phyloP scores from a whole-genome alignment of 1,140 invertebrate species.

The Lerema accius region DNA sequence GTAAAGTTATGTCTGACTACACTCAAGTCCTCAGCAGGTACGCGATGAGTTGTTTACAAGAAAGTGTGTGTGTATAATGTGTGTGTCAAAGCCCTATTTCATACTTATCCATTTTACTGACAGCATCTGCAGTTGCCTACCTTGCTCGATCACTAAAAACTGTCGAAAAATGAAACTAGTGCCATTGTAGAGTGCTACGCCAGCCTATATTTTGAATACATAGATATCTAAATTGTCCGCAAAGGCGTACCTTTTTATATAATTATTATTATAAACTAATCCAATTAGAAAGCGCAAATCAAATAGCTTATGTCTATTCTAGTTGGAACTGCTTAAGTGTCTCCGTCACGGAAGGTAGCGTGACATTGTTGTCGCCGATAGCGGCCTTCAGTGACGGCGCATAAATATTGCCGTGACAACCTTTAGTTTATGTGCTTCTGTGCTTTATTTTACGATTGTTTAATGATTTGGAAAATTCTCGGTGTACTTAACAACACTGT shows the following conservation, averaged over 20 bases:
- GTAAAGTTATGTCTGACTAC: too few relatives aligned
- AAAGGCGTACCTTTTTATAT: not conserved
- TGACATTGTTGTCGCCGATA: slow-evolving; percentile 40
- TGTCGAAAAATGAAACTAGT: too few relatives aligned
- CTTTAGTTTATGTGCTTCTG: slow-evolving; percentile 22
- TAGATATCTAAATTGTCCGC: too few relatives aligned
- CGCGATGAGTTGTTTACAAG: too few relatives aligned
- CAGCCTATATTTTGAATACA: not conserved
- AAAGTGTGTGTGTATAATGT: too few relatives aligned
- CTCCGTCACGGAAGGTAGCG: slow-evolving; percentile 44
- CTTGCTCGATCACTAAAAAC: too few relatives aligned
- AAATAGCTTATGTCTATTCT: slow-evolving; percentile 36
- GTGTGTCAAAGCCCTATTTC: too few relatives aligned
- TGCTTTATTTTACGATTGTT: slow-evolving; percentile 26
- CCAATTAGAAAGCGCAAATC: slow-evolving; percentile 26
- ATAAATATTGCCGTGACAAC: slow-evolving; percentile 48
- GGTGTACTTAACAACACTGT: not conserved
- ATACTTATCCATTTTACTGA: too few relatives aligned
- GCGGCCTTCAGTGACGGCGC: slow-evolving; percentile 40
- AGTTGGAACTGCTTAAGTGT: slow-evolving; percentile 45
- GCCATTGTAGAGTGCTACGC: too few relatives aligned
- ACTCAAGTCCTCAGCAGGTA: too few relatives aligned
- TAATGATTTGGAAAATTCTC: not conserved
- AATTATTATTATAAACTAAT: slow-evolving; percentile 9
- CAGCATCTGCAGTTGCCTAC: too few relatives aligned